phyloP scores from a whole-genome alignment of 2,113 vertebrate species.

The Microtus richardsoni region DNA sequence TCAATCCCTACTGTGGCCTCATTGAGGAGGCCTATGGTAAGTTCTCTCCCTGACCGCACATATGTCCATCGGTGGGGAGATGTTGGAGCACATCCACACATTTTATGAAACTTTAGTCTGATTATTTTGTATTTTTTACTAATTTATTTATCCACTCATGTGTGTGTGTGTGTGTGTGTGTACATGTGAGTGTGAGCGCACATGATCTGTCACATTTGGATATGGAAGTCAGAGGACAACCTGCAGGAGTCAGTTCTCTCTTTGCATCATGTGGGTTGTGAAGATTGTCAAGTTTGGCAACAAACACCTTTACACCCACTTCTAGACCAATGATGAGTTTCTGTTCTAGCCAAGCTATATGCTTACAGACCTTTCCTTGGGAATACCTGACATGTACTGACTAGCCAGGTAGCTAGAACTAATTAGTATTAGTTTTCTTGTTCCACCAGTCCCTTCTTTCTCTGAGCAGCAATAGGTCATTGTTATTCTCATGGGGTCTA shows the following conservation, averaged over 20 bases:
- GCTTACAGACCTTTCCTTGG: not conserved
- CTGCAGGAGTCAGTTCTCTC: not conserved
- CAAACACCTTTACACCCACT: not conserved
- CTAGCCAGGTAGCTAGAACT: not conserved
- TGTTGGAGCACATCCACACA: not conserved
- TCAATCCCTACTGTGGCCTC: slow-evolving; percentile 97
- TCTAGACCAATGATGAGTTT: not conserved
- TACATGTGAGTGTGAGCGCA: not conserved
- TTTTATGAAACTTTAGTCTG: not conserved
- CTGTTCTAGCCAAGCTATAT: not conserved
- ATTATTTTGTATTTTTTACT: not conserved
- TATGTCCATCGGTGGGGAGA: not conserved
- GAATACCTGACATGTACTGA: not conserved
- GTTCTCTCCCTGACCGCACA: slow-evolving; percentile 3
- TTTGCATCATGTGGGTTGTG: not conserved
- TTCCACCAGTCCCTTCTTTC: slow-evolving; percentile 15
- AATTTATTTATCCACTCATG: not conserved
- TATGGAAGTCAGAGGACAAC: not conserved
- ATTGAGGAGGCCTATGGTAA: slow-evolving; percentile 97
- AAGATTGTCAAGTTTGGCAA: not conserved
- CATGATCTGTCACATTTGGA: not conserved
- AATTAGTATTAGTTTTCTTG: not conserved
- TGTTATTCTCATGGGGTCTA: not conserved
- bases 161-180: not conserved
- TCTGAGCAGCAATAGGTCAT: not conserved